Percentiles rank a stretch among this genome's conserved stretches.
Conservation (phyloP, 2,113 vertebrate genomes). For the Muntiacus muntjak region DNA sequence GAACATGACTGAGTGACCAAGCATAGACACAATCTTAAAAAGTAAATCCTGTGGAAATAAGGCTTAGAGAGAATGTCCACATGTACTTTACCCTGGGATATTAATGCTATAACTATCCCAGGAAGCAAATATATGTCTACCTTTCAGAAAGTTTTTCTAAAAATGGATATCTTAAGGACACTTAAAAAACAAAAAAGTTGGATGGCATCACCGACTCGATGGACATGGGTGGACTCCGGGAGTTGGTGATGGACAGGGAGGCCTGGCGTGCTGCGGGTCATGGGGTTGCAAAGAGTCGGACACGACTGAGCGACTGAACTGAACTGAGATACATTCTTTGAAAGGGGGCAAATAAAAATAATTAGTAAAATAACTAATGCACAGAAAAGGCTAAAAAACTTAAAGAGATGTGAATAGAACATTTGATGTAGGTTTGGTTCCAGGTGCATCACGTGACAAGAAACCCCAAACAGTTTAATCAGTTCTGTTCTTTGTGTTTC, state of each 20-base stretch:
- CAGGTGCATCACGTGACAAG: not conserved
- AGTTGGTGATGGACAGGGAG: no score
- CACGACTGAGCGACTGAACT: no score
- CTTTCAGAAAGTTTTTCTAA: not conserved
- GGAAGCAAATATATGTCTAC: not conserved
- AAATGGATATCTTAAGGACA: not conserved
- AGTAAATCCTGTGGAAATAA: not conserved
- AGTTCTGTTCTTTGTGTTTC: slow-evolving; percentile 68
- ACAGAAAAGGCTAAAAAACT: not conserved
- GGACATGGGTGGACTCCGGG: no score
- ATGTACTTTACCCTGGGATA: not conserved
- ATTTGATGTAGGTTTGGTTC: not conserved
- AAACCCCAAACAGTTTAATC: slow-evolving; percentile 52
- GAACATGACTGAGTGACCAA: not conserved
- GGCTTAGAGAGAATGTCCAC: not conserved
- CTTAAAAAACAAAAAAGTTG: not conserved
- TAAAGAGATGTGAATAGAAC: not conserved
- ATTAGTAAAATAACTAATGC: not conserved
- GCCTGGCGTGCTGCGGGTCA: no score
- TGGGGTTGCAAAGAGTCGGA: no score
- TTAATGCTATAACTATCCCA: not conserved
- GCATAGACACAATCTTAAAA: not conserved
- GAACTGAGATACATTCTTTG: not conserved
- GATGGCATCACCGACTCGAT: no score
- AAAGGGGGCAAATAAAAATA: not conserved